Base-by-base conservation (phyloP, 2,888 invertebrate species). In the Falcaria lacertinaria region DNA sequence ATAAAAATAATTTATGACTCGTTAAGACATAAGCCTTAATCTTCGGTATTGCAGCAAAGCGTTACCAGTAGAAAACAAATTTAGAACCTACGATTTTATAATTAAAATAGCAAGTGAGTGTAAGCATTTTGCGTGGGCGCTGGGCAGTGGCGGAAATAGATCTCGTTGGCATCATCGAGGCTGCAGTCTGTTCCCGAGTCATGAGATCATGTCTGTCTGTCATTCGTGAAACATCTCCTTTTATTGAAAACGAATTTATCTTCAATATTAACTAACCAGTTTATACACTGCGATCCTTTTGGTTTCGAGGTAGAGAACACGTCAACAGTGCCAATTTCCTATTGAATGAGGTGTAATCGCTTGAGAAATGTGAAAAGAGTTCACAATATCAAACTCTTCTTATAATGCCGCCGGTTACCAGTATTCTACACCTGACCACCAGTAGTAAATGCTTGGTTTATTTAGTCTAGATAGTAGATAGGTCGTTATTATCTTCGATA, bases 81-180 rank as follows among this genome's bases (percentile, higher is more conserved):
- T 73, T 73, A 74, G 75, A 69, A 65, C 64, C 56, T 74, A 77
- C 69, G 65, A 64, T 82, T 79, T 83, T 85, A 86, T 88, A 88
- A 88, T 86, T 84, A 80, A 87, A 89, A 74, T 69, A 74, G 68
- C 78, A 81, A 79, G 82, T 82, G 83, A 80, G 86, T 88, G 80
- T 83, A 85, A 86, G 85, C 82, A 81, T 77, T 84, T 86, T 61
- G 81, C 85, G 88, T 89, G 71, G 89, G 89, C 58, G 80, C 63
- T 64, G 71, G 74, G 72, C 73, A 59, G 53, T 53, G 62, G 57
- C 76, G 48, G 70, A 86, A 88, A 88, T 88, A 88, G 74, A 74
- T 45, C 51, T 54, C 64, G 83, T 85, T 88, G 88, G 88, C 88
- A 84, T 68, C 82, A 63, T 56, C 64, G 56, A 53, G 64, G 65